Percentiles rank a stretch among this genome's conserved stretches.
phyloP scores from a whole-genome alignment of 1,140 invertebrate genomes.

The Drosophila kikkawai region DNA sequence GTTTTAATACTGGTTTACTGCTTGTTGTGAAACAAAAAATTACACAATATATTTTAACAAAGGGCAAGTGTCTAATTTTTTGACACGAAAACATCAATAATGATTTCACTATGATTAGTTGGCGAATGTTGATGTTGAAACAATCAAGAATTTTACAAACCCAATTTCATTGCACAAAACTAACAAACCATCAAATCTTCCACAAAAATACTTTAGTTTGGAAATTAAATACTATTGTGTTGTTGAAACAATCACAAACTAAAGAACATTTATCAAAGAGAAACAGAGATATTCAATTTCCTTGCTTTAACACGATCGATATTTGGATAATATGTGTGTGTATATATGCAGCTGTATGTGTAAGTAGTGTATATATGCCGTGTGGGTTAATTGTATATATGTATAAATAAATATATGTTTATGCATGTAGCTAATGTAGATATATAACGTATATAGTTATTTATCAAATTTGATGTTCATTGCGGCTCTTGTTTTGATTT shows the following conservation, averaged over 20 bases:
- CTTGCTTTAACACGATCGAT: constrained; percentile 22
- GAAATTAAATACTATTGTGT: not conserved
- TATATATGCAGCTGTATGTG: constrained; percentile 34
- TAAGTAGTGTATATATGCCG: constrained; percentile 38
- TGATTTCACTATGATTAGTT: not conserved
- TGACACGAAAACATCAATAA: not conserved
- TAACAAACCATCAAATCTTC: not conserved
- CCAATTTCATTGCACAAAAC: not conserved
- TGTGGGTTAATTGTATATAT: constrained; percentile 56
- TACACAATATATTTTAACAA: constrained; percentile 2
- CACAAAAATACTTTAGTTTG: not conserved
- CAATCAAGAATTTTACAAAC: not conserved
- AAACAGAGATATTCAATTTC: not conserved
- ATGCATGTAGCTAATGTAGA: constrained; percentile 40
- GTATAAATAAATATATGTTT: constrained; percentile 50
- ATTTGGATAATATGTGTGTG: constrained; percentile 18
- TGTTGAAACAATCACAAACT: not conserved
- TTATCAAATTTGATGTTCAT: constrained; percentile 30
- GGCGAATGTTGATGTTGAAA: not conserved
- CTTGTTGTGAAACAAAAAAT: not conserved
- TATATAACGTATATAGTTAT: constrained; percentile 57
- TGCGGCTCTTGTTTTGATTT: constrained; percentile 33
- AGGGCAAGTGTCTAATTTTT: not conserved
- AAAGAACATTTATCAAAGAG: not conserved
- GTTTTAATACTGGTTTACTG: not conserved